Percentiles rank a stretch among this genome's conserved stretches.
Evolutionary conservation across 2,797 vertebrate genomes (phyloP).

Genomic region (Picus viridis): DNA sequence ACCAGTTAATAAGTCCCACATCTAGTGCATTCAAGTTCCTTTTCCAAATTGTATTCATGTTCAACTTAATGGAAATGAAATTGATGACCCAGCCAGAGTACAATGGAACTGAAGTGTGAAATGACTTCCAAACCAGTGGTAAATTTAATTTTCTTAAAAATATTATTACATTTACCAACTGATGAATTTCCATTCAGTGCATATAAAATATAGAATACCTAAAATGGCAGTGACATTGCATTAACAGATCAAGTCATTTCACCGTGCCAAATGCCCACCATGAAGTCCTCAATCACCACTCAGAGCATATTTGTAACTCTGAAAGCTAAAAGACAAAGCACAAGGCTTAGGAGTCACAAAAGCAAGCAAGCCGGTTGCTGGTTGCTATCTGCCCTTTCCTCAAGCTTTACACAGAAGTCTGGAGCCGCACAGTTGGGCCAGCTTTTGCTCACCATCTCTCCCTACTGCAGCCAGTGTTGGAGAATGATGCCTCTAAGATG

Average conservation of each 20-base stretch:
- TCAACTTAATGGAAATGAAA: conserved; percentile 1
- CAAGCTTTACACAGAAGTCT: background rate
- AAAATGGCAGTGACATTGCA: background rate
- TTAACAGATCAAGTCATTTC: background rate
- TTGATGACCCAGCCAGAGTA: background rate
- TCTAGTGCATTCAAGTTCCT: background rate
- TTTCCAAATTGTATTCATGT: background rate
- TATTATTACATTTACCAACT: background rate
- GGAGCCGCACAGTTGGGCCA: background rate
- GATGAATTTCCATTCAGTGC: background rate
- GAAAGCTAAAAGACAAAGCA: background rate
- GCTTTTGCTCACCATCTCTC: background rate
- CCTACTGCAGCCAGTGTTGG: background rate
- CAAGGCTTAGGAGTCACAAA: background rate
- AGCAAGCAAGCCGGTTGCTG: background rate
- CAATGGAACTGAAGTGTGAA: conserved; percentile 9
- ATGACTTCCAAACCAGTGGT: background rate
- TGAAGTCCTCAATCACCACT: background rate
- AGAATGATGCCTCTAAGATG: background rate
- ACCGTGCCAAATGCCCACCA: background rate
- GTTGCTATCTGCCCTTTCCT: background rate
- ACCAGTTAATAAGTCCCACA: background rate
- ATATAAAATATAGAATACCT: background rate
- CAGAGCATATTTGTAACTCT: background rate
- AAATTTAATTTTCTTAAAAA: background rate